phyloP scores from a whole-genome alignment of 1,140 invertebrate species.

The Aplysia californica region DNA sequence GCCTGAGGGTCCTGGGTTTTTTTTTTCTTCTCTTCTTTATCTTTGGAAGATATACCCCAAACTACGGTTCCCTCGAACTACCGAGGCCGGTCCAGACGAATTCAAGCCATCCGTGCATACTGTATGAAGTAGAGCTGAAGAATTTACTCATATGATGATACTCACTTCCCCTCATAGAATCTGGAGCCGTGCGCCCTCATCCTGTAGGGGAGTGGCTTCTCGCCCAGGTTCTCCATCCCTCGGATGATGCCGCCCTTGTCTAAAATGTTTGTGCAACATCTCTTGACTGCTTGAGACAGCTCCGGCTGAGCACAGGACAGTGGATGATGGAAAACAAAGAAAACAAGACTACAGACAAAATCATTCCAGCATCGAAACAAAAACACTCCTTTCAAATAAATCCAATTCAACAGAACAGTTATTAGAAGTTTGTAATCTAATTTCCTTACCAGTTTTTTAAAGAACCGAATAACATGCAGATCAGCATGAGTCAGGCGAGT shows the following conservation, averaged over 20 bases:
- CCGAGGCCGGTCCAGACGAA: too few species aligned
- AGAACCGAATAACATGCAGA: neutral
- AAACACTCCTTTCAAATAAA: too few species aligned
- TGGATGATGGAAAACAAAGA: neutral
- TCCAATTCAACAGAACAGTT: neutral
- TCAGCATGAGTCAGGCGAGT: neutral
- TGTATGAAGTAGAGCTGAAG: too few species aligned
- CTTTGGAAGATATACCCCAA: too few species aligned
- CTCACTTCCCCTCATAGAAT: constrained; percentile 17
- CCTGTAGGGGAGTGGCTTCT: constrained; percentile 78
- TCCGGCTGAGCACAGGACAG: constrained; percentile 71
- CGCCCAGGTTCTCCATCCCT: constrained; percentile 84
- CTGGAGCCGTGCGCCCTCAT: constrained; percentile 74
- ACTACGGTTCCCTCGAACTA: too few species aligned
- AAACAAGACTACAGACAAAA: neutral
- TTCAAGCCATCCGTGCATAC: too few species aligned
- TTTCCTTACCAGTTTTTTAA: neutral
- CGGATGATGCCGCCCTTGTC: constrained; percentile 81
- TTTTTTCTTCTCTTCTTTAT: too few species aligned
- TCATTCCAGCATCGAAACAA: neutral
- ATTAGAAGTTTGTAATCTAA: neutral
- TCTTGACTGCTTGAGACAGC: constrained; percentile 74
- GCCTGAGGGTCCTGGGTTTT: too few species aligned
- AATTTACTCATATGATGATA: too few species aligned
- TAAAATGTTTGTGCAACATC: constrained; percentile 79